Conservation (phyloP, 92 coral and sea anemone species). For the Hydrozoanthus gracilis region DNA sequence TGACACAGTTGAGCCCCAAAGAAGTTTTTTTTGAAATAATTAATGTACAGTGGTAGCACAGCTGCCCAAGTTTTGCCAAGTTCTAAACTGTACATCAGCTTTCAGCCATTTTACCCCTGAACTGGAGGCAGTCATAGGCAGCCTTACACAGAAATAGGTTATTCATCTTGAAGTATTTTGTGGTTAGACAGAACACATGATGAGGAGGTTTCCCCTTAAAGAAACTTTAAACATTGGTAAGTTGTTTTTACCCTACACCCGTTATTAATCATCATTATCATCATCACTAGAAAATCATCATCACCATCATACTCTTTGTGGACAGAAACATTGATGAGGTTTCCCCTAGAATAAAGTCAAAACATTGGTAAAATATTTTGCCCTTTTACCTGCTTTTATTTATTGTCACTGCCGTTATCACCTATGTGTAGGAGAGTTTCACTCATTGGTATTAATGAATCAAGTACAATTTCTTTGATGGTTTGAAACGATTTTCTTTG, state of each 20-base stretch:
- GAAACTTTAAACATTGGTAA: slow-evolving; percentile 79
- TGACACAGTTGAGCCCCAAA: no score
- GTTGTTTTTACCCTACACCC: background rate
- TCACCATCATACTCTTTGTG: background rate
- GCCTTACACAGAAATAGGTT: background rate
- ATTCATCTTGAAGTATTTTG: background rate
- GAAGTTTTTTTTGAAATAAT: no score
- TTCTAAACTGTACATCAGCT: no score
- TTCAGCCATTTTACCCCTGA: background rate
- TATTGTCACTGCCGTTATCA: no score
- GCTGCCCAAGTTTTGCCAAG: no score
- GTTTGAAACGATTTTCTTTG: no score
- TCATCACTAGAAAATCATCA: background rate
- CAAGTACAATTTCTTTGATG: no score
- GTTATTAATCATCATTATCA: background rate
- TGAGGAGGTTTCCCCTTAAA: slow-evolving; percentile 90
- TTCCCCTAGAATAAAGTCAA: background rate
- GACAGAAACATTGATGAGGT: no score
- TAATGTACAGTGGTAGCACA: no score
- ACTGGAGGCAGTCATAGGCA: background rate
- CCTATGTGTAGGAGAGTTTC: no score
- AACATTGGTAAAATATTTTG: background rate
- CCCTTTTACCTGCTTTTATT: no score
- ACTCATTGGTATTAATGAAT: no score
- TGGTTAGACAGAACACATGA: slow-evolving; percentile 81